Evolutionary conservation across 2,888 invertebrate species (phyloP).

Genomic region (Melipona beecheii): DNA sequence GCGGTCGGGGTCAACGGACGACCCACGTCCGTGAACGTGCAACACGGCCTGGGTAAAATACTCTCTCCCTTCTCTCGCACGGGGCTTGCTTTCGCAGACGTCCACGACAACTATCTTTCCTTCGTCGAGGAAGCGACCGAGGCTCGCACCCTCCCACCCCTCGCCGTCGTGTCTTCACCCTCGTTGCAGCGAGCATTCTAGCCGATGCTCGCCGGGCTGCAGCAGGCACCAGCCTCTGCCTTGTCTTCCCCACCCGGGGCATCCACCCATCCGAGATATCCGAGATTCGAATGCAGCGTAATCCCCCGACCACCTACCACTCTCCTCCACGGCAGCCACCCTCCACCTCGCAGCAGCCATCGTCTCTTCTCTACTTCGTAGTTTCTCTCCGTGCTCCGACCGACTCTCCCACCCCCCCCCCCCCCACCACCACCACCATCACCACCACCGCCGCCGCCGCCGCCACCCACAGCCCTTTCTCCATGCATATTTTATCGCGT

Average conservation of each 20-base stretch:
- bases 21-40: conserved; percentile 71
- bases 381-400: conserved; percentile 39
- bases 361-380: conserved; percentile 46
- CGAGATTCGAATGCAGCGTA: conserved; percentile 69
- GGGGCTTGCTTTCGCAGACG: conserved; percentile 43
- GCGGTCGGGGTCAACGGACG: conserved; percentile 80
- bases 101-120: conserved; percentile 60
- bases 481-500: conserved; percentile 67
- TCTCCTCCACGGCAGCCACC: neutral
- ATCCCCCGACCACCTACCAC: conserved; percentile 18
- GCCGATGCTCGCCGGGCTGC: conserved; percentile 62
- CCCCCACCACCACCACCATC: neutral
- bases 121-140: conserved; percentile 49
- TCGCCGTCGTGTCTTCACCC: conserved; percentile 25
- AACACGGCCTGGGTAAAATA: conserved; percentile 68
- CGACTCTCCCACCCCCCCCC: conserved; percentile 23
- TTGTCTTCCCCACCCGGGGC: conserved; percentile 55
- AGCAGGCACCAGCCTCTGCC: conserved; percentile 48
- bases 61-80: conserved; percentile 24
- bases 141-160: neutral
- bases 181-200: conserved; percentile 64
- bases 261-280: conserved; percentile 55
- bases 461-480: conserved; percentile 46
- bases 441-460: too few relatives aligned
- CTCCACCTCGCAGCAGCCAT: conserved; percentile 5